A percentile compares a stretch with the other conserved stretches of the same genome.
phyloP scores from a whole-genome alignment of 1,140 invertebrate species.

The Theocolax elegans region DNA sequence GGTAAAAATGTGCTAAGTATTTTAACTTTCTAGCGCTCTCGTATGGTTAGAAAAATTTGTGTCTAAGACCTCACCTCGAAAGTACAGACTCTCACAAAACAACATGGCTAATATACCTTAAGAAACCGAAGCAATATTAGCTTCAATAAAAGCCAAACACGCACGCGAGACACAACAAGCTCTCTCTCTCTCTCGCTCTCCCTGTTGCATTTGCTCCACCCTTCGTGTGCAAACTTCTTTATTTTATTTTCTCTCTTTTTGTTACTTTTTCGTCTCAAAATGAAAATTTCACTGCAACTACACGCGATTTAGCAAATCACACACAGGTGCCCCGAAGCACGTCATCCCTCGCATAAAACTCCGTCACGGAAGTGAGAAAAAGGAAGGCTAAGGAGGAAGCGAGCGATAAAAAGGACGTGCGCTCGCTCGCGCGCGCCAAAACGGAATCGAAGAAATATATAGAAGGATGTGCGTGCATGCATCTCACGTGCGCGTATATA shows the following conservation, averaged over 20 bases:
- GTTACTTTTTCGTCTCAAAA: too few species aligned
- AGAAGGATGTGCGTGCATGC: constrained; percentile 61
- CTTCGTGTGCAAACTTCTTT: too few species aligned
- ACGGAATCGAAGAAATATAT: constrained; percentile 25
- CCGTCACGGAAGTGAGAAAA: constrained; percentile 18
- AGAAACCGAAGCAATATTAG: neutral
- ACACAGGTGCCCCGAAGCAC: constrained; percentile 20
- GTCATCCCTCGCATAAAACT: constrained; percentile 16
- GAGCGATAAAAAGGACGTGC: neutral
- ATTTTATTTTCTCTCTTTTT: too few species aligned
- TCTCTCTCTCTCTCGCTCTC: too few species aligned
- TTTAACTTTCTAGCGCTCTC: too few species aligned
- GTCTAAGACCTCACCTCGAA: too few species aligned
- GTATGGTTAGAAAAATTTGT: too few species aligned
- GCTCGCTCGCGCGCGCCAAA: neutral
- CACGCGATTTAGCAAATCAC: constrained; percentile 29
- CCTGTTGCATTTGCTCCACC: too few species aligned
- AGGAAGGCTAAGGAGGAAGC: neutral
- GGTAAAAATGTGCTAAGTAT: too few species aligned
- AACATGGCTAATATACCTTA: too few species aligned
- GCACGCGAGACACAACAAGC: too few species aligned
- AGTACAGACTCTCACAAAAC: too few species aligned
- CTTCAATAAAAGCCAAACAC: neutral
- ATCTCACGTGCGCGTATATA: constrained; percentile 55
- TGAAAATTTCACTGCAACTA: constrained; percentile 12